A percentile compares a stretch with the other conserved stretches of the same genome.
These are phyloP conservation scores for Anguilla rostrata DNA, from an alignment of 2,113 vertebrate genomes.

Conservation along the genomic window DNA sequence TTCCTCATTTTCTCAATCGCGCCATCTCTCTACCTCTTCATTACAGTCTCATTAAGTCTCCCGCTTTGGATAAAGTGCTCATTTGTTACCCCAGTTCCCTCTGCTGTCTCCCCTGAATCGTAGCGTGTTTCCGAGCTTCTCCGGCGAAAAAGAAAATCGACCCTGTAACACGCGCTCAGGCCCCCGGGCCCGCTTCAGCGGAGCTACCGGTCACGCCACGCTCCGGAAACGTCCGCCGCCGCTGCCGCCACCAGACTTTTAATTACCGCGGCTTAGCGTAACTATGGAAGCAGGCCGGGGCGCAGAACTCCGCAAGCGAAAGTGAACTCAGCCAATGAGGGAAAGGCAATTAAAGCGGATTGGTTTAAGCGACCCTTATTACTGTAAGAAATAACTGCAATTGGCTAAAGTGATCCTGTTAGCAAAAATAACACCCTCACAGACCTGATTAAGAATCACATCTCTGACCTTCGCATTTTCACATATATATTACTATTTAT, in stretches of 20 bases:
- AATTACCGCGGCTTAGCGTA: slow-evolving; percentile 11
- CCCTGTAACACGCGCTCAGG: background rate
- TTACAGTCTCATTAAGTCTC: background rate
- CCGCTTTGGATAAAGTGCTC: background rate
- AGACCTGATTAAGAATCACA: slow-evolving; percentile 21
- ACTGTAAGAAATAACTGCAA: background rate
- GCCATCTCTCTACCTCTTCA: background rate
- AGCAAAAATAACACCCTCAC: background rate
- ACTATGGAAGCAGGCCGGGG: too few species aligned
- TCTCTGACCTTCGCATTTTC: slow-evolving; percentile 8
- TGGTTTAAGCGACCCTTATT: slow-evolving; percentile 6
- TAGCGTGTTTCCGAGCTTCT: background rate
- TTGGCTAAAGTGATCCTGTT: slow-evolving; percentile 13
- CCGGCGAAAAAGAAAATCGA: background rate
- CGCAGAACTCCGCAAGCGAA: background rate
- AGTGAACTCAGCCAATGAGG: background rate
- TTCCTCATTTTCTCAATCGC: background rate
- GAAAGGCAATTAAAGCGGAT: slow-evolving; percentile 13
- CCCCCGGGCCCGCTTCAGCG: background rate
- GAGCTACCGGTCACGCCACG: background rate
- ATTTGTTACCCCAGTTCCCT: background rate
- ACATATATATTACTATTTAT: slow-evolving; percentile 5
- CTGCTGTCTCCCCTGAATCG: background rate
- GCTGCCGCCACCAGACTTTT: background rate
- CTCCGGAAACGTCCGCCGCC: background rate